Percentiles rank a stretch among this genome's conserved stretches.
phyloP scores from a whole-genome alignment of 2,888 invertebrate species.

The Copidosoma aretas region DNA sequence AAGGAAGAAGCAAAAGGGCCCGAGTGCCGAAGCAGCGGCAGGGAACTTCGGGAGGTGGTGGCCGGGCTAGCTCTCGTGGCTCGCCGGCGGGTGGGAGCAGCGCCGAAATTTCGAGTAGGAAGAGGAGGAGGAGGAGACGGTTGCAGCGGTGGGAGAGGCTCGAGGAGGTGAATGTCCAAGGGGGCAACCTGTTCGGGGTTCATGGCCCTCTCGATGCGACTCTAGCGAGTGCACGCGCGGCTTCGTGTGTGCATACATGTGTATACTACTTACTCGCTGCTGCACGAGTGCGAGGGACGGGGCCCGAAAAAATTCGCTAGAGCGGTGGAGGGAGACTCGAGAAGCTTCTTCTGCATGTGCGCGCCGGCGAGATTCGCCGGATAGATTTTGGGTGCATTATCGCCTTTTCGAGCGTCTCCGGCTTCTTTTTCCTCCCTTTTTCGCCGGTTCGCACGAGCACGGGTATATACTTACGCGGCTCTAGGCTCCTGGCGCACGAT shows the following conservation, averaged over 20 bases:
- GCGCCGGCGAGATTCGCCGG: neutral
- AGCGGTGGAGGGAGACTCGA: neutral
- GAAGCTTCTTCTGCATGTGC: neutral
- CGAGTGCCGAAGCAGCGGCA: conserved; percentile 18
- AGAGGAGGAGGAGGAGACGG: conserved; percentile 41
- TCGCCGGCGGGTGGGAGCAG: conserved; percentile 32
- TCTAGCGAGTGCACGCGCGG: conserved; percentile 56
- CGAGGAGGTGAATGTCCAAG: conserved; percentile 61
- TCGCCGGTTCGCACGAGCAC: neutral
- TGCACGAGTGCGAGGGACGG: conserved; percentile 9
- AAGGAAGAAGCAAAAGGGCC: conserved; percentile 29
- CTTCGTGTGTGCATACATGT: too few relatives aligned
- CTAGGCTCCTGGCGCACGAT: too few relatives aligned
- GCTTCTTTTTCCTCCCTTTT: neutral
- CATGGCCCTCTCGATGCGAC: conserved; percentile 61
- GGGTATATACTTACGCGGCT: too few relatives aligned
- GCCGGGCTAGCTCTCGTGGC: conserved; percentile 46
- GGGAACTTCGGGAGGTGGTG: conserved; percentile 27
- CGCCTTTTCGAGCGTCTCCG: neutral
- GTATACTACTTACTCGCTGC: too few relatives aligned
- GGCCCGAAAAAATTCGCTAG: conserved; percentile 24
- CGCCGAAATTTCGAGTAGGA: conserved; percentile 45
- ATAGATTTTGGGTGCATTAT: neutral
- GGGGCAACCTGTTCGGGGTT: conserved; percentile 63
- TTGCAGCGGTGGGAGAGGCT: conserved; percentile 40